Percentiles rank a stretch among this genome's conserved stretches.
phyloP scores from a whole-genome alignment of 2,888 invertebrate species.

The Cyaniris semiargus region DNA sequence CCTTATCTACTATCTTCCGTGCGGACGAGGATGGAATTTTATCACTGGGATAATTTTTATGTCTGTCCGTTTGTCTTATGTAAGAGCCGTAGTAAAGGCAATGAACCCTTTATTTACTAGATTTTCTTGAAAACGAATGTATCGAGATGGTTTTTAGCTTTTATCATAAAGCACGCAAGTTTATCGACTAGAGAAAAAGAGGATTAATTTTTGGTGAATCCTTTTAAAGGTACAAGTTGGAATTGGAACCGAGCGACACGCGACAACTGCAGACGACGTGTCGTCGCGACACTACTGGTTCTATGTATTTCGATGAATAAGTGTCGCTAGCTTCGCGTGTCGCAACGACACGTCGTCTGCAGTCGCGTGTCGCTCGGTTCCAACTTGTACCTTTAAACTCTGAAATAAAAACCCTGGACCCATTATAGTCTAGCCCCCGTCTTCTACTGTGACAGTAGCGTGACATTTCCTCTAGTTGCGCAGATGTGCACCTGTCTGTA shows the following conservation, averaged over 20 bases:
- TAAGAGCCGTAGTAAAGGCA: no score
- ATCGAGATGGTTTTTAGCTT: not conserved
- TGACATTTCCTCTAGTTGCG: constrained; percentile 1
- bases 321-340: no score
- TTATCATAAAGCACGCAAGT: no score
- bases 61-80: not conserved
- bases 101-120: not conserved
- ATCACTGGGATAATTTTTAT: constrained; percentile 1
- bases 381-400: not conserved
- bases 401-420: not conserved
- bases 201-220: no score
- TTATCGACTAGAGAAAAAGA: no score
- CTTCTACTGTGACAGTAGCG: not conserved
- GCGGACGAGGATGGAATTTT: not conserved
- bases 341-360: no score
- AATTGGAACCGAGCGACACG: no score
- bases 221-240: no score
- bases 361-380: no score
- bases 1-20: constrained; percentile 5
- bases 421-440: not conserved
- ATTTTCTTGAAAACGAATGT: not conserved
- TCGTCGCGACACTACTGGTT: no score
- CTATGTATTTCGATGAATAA: no score
- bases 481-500: not conserved
- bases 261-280: no score